Base-by-base conservation (phyloP, 2,113 vertebrate genomes). In the Cheilinus undulatus region DNA sequence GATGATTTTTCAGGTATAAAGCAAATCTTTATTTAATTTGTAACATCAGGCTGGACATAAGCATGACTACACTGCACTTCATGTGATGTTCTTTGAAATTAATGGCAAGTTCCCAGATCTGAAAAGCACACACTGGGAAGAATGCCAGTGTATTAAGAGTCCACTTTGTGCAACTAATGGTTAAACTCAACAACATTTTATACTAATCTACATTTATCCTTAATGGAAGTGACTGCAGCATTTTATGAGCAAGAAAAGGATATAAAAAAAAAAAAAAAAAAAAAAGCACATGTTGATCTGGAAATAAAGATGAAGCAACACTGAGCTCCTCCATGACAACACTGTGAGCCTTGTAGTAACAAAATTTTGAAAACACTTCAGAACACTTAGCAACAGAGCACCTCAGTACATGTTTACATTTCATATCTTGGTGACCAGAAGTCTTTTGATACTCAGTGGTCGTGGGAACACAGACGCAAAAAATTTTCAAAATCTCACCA, bases 401-500 rank as follows among this genome's bases (percentile, higher is more conserved):
- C 27, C 19, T 22, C 26, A 46, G n/a, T 40, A 20, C 0, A 11
- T 4, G 34, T 68, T 56, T 54, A 42, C 5, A 4, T 26, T 7
- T 40, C 28, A 24, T 17, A 51, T 42, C 5, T 36, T 45, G 22
- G 52, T 46, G 32, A 26, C 57, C 36, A 14, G 12, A 3, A 45
- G 4, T 19, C 2, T 17, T 42, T 19, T 51, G 45, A 69, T 23
- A 22, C 12, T 9, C 9, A 56, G 15, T 48, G 73, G 57, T 52
- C 53, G 7, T 13, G 23, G 24, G 23, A 42, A 48, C 30, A 4
- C 3, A 56, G 53, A 58, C 4, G 38, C 12, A 40, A 9, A n/a
- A 59, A 46, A 43, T 15, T 11, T 50, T 43, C 27, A 19, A 9
- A 10, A 5, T 69, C 93, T 92, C 73, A 95, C 94, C 93, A 63